Evolutionary conservation across 53 echinoderm and acorn worm species (phyloP).

Genomic region (Arbacia lixula): DNA sequence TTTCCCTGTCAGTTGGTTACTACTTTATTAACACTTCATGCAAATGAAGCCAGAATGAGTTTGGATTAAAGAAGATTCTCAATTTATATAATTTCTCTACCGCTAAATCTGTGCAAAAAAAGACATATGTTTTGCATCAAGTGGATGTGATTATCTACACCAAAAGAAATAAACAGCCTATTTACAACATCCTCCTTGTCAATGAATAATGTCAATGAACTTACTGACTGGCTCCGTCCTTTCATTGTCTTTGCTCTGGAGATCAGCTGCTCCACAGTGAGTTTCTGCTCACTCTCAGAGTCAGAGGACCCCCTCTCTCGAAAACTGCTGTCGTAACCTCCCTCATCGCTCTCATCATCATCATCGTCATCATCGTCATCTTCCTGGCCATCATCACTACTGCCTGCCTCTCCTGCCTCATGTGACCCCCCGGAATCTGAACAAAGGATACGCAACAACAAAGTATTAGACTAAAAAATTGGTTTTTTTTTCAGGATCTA

Average conservation of each 20-base stretch:
- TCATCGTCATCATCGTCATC: slow-evolving; percentile 72
- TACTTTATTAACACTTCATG: no score
- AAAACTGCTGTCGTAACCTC: slow-evolving; percentile 50
- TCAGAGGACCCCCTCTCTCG: slow-evolving; percentile 61
- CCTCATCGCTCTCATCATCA: slow-evolving; percentile 62
- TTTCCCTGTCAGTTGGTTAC: no score
- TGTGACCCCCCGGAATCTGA: slow-evolving; percentile 71
- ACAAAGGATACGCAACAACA: background rate
- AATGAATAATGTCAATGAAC: no score
- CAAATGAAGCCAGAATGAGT: no score
- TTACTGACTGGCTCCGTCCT: slow-evolving; percentile 15
- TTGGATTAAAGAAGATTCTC: no score
- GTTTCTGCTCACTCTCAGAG: slow-evolving; percentile 13
- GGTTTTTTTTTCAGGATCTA: background rate
- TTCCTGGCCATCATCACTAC: slow-evolving; percentile 53
- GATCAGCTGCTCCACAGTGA: slow-evolving; percentile 74
- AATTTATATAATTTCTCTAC: no score
- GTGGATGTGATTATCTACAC: no score
- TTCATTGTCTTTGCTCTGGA: slow-evolving; percentile 66
- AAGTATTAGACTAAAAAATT: background rate
- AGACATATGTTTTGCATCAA: no score
- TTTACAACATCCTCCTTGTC: no score
- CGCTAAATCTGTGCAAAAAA: no score
- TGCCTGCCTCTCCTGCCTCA: slow-evolving; percentile 8
- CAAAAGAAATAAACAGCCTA: no score